phyloP scores from a whole-genome alignment of 2,113 vertebrate species.

The Daboia siamensis region DNA sequence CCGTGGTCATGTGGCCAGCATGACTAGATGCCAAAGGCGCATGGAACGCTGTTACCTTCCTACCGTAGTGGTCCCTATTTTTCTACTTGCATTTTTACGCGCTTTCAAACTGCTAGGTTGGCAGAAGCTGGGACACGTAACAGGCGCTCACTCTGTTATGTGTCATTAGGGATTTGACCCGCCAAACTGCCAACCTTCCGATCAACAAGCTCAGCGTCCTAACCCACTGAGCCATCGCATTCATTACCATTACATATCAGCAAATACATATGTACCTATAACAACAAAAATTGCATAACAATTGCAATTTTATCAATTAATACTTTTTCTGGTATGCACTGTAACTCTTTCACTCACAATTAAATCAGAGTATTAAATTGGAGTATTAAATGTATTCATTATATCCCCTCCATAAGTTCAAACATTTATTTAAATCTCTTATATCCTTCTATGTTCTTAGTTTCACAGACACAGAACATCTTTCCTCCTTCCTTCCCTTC shows the following conservation, averaged over 20 bases:
- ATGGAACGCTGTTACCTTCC: too few relatives aligned
- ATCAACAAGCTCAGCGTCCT: too few relatives aligned
- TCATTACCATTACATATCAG: neutral
- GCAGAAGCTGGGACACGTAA: too few relatives aligned
- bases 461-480: neutral
- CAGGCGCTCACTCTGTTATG: too few relatives aligned
- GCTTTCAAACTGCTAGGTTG: too few relatives aligned
- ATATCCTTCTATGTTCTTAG: neutral
- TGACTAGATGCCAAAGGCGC: too few relatives aligned
- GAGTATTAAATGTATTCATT: neutral
- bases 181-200: too few relatives aligned
- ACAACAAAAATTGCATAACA: neutral
- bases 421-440: neutral
- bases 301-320: neutral
- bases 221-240: too few relatives aligned
- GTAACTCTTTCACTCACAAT: neutral
- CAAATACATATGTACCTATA: neutral
- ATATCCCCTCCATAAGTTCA: neutral
- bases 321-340: neutral
- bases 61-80: too few relatives aligned
- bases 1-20: too few relatives aligned
- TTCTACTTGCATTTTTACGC: too few relatives aligned
- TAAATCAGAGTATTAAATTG: neutral
- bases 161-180: too few relatives aligned
- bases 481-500: neutral